Percentiles rank a stretch among this genome's conserved stretches.
Conservation (phyloP, 2,888 invertebrate genomes). For the Anaspis maculata region DNA sequence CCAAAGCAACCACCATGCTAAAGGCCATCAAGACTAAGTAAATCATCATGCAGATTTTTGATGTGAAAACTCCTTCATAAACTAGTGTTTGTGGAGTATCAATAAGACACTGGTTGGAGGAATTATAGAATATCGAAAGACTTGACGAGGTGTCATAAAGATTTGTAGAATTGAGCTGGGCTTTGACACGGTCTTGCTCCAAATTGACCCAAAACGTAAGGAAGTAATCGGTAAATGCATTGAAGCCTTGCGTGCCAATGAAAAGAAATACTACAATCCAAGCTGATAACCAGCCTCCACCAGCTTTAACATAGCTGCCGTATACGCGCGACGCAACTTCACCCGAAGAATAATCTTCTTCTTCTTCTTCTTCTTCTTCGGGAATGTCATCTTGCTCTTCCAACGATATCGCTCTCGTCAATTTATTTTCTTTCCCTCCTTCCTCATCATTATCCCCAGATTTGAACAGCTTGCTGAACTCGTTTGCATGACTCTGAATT, state of each 20-base stretch:
- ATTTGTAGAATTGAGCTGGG: constrained; percentile 60
- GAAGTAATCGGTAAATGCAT: constrained; percentile 72
- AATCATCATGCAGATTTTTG: too few relatives aligned
- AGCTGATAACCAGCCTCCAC: constrained; percentile 57
- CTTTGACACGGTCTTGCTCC: constrained; percentile 48
- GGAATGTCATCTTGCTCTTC: constrained; percentile 49
- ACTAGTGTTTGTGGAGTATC: constrained; percentile 49
- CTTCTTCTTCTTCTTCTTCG: constrained; percentile 5
- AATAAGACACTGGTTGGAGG: constrained; percentile 59
- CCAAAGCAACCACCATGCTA: constrained; percentile 42
- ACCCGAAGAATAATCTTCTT: constrained; percentile 38
- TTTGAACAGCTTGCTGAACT: constrained; percentile 29
- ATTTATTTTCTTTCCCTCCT: constrained; percentile 19
- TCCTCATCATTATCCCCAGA: constrained; percentile 22
- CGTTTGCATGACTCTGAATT: constrained; percentile 48
- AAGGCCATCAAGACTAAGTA: constrained; percentile 42
- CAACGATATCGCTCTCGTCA: constrained; percentile 59
- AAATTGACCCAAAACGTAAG: constrained; percentile 55
- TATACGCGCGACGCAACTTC: constrained; percentile 48
- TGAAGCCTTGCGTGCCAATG: constrained; percentile 61
- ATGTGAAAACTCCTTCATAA: too few relatives aligned
- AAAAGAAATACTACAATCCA: constrained; percentile 54
- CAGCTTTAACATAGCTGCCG: constrained; percentile 60
- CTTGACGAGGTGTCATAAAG: constrained; percentile 74
- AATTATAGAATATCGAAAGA: constrained; percentile 73